Evolutionary conservation across 2,113 vertebrate species (phyloP), one percentile per base, ranked within the genome.

Genomic region (Trematocara zebra): DNA sequence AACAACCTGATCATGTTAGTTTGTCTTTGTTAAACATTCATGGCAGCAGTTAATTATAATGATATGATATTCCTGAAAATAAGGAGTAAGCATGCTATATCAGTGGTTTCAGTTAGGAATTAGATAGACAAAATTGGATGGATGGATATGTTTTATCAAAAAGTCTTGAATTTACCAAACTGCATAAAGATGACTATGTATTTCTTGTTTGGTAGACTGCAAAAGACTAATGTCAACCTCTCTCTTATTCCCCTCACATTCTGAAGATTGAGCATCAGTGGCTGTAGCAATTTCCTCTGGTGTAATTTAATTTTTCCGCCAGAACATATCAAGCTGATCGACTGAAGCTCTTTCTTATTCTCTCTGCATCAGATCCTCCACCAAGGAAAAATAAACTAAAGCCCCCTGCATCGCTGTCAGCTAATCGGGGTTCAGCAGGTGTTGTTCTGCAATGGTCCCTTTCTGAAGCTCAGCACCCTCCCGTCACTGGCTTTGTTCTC

Each of bases 371-470:
- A 93, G 96, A 97, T 92, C 92, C 94, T 53, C 94, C 95, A 2
- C 92, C 87, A 44, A 91, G 84, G 0, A 96, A 93, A 2, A 89
- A 91, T 4, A 92, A 95, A 76, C 95, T 97, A 37, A 96, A 95
- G 52, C 97, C 98, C 1, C 98, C 98, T 0, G 93, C 86, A 18
- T 93, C 85, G 31, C 96, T 99, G 83, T 96, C 80, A 0, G 96
- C 97, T 92, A 96, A 97, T 64, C 96, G 93, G 92, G 96, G 96
- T 0, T 81, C 90, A 9, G 94, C 95, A 0, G 98, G 98, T 44
- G 95, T 99, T 3, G 89, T 98, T 79, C 93, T 99, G 81, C 93
- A 81, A 5, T 99, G 98, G 98, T 92, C 95, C 0, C 96, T 91
- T 11, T 97, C 98, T 0, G 93, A 92, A 2, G 87, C 92, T 5